Percentiles rank a stretch among this genome's conserved stretches.
Conservation (phyloP, 2,888 invertebrate genomes). For the Lamellibrachia satsuma region DNA sequence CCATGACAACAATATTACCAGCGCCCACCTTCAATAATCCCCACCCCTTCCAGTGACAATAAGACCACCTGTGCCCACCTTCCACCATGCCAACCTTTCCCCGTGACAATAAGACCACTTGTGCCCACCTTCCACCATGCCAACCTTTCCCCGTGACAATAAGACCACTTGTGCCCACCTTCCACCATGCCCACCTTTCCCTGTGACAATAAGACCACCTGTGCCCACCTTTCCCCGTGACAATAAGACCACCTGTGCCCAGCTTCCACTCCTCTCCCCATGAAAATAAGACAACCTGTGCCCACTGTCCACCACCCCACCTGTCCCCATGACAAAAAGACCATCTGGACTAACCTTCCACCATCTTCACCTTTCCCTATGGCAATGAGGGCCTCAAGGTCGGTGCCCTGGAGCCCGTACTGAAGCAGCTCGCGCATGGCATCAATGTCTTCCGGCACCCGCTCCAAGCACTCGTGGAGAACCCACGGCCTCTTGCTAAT, state of each 20-base stretch:
- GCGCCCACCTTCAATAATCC: too few relatives aligned
- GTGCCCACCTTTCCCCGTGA: too few relatives aligned
- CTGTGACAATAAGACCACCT: too few relatives aligned
- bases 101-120: background rate
- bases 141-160: constrained; percentile 59
- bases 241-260: too few relatives aligned
- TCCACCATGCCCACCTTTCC: too few relatives aligned
- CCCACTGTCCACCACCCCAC: too few relatives aligned
- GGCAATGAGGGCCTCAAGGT: constrained; percentile 71
- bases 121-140: constrained; percentile 51
- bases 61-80: too few relatives aligned
- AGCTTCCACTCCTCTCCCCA: too few relatives aligned
- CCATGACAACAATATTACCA: too few relatives aligned
- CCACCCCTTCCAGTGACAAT: too few relatives aligned
- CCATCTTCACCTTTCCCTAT: constrained; percentile 59
- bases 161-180: constrained; percentile 52
- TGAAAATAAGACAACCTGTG: too few relatives aligned
- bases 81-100: too few relatives aligned
- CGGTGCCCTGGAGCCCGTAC: constrained; percentile 78
- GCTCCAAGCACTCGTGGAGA: constrained; percentile 80
- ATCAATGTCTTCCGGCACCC: constrained; percentile 77
- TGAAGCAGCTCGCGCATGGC: constrained; percentile 79
- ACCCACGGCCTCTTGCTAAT: constrained; percentile 82
- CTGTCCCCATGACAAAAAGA: background rate
- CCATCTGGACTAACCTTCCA: constrained; percentile 51